phyloP scores from a whole-genome alignment of 2,888 invertebrate species.

The Endotricha flammealis region DNA sequence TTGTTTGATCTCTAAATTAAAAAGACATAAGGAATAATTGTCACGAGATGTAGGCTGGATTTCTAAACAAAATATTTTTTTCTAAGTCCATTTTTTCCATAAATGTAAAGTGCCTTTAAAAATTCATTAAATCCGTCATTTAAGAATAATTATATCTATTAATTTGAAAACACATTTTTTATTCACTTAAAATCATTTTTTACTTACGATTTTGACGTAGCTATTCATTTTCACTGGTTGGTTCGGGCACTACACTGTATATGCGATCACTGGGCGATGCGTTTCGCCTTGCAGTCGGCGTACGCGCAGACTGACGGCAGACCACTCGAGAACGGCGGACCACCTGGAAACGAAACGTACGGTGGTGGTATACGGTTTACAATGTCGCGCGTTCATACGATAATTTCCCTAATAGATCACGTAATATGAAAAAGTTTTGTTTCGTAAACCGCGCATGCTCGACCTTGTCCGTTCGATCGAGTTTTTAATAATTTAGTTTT shows the following conservation, averaged over 20 bases:
- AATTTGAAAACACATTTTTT: too few species aligned
- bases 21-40: too few species aligned
- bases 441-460: constrained; percentile 28
- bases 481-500: constrained; percentile 37
- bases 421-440: constrained; percentile 40
- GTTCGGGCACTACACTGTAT: constrained; percentile 55
- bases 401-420: constrained; percentile 38
- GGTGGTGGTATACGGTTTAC: constrained; percentile 55
- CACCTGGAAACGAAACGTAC: constrained; percentile 57
- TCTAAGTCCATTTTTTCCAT: too few species aligned
- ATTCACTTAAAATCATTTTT: too few species aligned
- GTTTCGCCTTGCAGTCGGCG: constrained; percentile 46
- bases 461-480: constrained; percentile 42
- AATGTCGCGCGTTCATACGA: constrained; percentile 35
- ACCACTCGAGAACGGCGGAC: constrained; percentile 39
- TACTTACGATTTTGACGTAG: constrained; percentile 66
- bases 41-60: too few species aligned
- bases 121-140: not conserved
- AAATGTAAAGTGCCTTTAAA: not conserved
- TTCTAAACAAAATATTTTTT: too few species aligned
- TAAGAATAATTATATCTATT: not conserved
- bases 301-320: constrained; percentile 48
- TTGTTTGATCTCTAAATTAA: too few species aligned
- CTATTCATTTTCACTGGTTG: constrained; percentile 48
- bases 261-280: constrained; percentile 47